Conservation (phyloP, 2,113 vertebrate genomes). For the Forbesichthys agassizii region DNA sequence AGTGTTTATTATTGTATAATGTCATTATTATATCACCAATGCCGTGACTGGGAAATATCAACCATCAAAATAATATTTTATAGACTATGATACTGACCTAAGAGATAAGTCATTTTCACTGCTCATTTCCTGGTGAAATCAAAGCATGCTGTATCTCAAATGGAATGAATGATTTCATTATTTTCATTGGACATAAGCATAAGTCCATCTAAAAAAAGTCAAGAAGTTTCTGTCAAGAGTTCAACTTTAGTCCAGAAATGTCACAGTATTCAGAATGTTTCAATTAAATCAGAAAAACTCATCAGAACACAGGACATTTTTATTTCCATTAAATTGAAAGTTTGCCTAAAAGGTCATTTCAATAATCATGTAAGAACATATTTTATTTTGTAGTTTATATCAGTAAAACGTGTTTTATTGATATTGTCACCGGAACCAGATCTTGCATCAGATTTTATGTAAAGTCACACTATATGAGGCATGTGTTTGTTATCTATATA, state of each 20-base stretch:
- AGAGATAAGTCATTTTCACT: background rate
- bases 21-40: background rate
- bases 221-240: background rate
- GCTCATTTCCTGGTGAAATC: background rate
- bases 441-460: no score
- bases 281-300: no score
- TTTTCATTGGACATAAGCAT: background rate
- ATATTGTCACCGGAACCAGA: no score
- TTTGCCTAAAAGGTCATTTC: no score
- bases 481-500: no score
- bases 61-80: background rate
- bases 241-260: background rate
- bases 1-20: no score
- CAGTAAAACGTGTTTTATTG: no score
- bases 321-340: no score
- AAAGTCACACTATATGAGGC: no score
- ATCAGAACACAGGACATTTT: no score
- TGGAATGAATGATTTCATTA: background rate
- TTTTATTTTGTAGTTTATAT: no score
- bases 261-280: background rate
- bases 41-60: background rate
- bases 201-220: background rate
- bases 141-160: background rate
- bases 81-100: background rate
- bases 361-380: no score